Conservation (phyloP, 1,140 invertebrate species). For the Prorops nasuta region DNA sequence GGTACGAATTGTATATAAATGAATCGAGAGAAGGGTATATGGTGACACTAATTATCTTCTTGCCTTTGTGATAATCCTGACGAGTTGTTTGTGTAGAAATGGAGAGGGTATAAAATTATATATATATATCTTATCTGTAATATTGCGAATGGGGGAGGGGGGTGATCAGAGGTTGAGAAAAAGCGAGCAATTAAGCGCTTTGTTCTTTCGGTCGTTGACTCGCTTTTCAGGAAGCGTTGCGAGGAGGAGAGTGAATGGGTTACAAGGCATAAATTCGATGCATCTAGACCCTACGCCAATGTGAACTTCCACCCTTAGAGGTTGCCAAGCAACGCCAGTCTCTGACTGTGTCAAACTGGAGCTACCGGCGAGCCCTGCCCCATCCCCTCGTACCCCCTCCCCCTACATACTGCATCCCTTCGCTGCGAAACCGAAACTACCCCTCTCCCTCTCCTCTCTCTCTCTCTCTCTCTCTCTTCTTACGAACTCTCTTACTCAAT, state of each 20-base stretch:
- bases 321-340: conserved; percentile 49
- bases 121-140: neutral
- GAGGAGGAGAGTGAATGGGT: conserved; percentile 8
- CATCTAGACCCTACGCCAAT: conserved; percentile 43
- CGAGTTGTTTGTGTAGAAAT: too few species aligned
- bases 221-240: conserved; percentile 9
- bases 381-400: too few species aligned
- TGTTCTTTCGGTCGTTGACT: conserved; percentile 34
- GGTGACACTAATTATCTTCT: too few species aligned
- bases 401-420: too few species aligned
- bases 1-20: too few species aligned
- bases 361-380: conserved; percentile 22
- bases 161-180: conserved; percentile 12
- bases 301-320: conserved; percentile 43
- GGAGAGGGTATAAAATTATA: too few species aligned
- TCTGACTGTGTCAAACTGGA: conserved; percentile 54
- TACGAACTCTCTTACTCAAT: conserved; percentile 10
- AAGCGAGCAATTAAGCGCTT: neutral
- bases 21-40: too few species aligned
- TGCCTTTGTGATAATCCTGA: too few species aligned
- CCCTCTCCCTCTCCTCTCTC: neutral
- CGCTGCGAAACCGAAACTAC: too few species aligned
- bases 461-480: neutral
- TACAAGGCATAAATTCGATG: conserved; percentile 44
- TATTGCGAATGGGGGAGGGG: conserved; percentile 8